phyloP scores from a whole-genome alignment of 2,888 invertebrate genomes.

The Cactoblastis cactorum region DNA sequence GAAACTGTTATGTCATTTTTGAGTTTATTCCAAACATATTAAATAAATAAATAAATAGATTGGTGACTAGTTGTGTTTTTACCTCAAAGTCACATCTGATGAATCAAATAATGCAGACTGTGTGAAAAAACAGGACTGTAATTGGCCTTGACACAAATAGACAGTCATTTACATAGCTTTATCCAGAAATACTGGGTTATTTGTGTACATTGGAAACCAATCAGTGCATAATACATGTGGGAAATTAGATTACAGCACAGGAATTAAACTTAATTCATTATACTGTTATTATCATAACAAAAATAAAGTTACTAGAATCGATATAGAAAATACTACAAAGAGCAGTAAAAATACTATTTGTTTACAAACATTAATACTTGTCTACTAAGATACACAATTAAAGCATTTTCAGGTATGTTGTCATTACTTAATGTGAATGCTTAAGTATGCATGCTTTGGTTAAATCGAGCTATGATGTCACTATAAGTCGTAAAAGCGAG shows the following conservation, averaged over 20 bases:
- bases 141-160: slow-evolving; percentile 51
- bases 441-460: slow-evolving; percentile 46
- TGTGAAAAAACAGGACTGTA: slow-evolving; percentile 13
- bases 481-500: slow-evolving; percentile 75
- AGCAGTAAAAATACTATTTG: slow-evolving; percentile 17
- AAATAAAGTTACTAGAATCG: background rate
- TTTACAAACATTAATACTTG: slow-evolving; percentile 29
- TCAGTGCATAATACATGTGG: background rate
- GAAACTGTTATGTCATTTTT: no score
- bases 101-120: background rate
- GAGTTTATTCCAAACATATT: no score
- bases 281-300: background rate
- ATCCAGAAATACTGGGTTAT: slow-evolving; percentile 4
- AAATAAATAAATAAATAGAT: no score
- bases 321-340: background rate
- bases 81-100: background rate
- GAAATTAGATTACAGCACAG: background rate
- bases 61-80: no score
- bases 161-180: slow-evolving; percentile 30
- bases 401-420: slow-evolving; percentile 17
- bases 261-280: background rate
- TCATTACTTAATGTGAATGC: slow-evolving; percentile 22
- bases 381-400: background rate
- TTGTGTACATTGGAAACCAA: slow-evolving; percentile 4
- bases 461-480: slow-evolving; percentile 76